Conservation (phyloP, 2,113 vertebrate genomes). For the Elgaria multicarinata region DNA sequence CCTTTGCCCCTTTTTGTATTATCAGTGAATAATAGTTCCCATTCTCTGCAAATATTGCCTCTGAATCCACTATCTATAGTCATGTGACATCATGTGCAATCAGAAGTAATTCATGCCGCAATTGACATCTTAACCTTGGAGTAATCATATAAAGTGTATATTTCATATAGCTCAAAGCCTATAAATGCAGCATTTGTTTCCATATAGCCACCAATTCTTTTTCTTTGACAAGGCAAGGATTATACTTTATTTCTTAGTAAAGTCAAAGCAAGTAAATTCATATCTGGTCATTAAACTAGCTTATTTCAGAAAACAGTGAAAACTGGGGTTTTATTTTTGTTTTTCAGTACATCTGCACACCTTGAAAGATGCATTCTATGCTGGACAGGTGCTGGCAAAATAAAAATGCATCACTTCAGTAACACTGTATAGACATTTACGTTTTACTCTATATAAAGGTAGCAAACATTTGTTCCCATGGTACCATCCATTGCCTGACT, state of each 20-base stretch:
- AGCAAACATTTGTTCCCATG: not conserved
- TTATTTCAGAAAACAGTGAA: not conserved
- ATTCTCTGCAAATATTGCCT: constrained; percentile 62
- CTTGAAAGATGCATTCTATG: not conserved
- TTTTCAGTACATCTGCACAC: not conserved
- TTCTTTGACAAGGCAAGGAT: constrained; percentile 4
- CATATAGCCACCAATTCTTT: not conserved
- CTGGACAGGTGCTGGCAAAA: not conserved
- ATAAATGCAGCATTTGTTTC: constrained; percentile 22
- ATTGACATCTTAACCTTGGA: constrained; percentile 52
- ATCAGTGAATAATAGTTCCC: constrained; percentile 40
- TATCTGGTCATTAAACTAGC: not conserved
- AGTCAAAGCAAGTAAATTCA: not conserved
- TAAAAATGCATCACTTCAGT: not conserved
- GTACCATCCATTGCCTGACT: not conserved
- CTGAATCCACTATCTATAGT: constrained; percentile 8
- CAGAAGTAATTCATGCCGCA: constrained; percentile 65
- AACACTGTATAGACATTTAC: not conserved
- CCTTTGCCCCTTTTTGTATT: constrained; percentile 20
- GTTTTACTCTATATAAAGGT: not conserved
- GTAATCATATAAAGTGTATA: constrained; percentile 28
- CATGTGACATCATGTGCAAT: constrained; percentile 57
- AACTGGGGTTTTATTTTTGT: not conserved
- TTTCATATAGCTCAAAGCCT: constrained; percentile 22
- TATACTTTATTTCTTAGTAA: not conserved